Base-by-base conservation (phyloP, 2,797 vertebrate species). In the Leucoraja ocellata region DNA sequence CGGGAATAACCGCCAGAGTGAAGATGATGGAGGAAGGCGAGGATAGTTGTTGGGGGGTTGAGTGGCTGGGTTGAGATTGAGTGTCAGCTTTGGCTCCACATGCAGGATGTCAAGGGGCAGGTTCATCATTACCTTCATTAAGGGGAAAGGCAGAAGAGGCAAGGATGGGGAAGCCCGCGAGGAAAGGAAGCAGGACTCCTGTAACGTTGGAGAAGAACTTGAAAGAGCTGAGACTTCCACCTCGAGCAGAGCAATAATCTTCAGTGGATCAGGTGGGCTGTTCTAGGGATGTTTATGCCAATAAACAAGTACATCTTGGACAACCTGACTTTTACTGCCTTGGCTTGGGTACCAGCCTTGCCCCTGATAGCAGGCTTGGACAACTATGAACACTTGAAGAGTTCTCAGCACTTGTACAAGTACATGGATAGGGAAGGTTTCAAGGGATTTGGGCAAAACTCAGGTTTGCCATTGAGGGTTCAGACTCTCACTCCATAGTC, bases 111-210 rank as follows among this genome's bases (percentile, higher is more conserved):
- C 90, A 21, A n/a, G 73, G 90, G 65, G 90, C 68, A 88, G 84
- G 84, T 92, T 92, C 71, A 46, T 76, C 36, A 92, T 92, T 2
- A 92, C 90, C 14, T 92, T 92, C 68, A 92, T 92, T 18, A 92
- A 58, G 58, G 90, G 90, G 23, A 92, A 76, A 58, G 25, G 10
- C 71, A 76, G 58, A 58, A 39, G 71, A n/a, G 90, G 71, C 23
- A 91, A 32, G 68, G 90, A 74, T 39, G 68, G 71, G 65, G 68
- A 46, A 2, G 68, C 61, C 63, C 61, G 46, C 9, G 71, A 74
- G 71, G 71, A 92, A 54, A 21, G 54, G 71, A 92, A 76, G 54
- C 36, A 73, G 5, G 71, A 76, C 7, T 0, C 16, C 63, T 88
- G 84, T 88, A 21, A 68, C 63, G 18, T 88, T 1, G 71, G 46